A percentile compares a stretch with the other conserved stretches of the same genome.
These are phyloP conservation scores for Macropus fuliginosus DNA, from an alignment of 2,797 vertebrate genomes.

Conservation along the genomic window DNA sequence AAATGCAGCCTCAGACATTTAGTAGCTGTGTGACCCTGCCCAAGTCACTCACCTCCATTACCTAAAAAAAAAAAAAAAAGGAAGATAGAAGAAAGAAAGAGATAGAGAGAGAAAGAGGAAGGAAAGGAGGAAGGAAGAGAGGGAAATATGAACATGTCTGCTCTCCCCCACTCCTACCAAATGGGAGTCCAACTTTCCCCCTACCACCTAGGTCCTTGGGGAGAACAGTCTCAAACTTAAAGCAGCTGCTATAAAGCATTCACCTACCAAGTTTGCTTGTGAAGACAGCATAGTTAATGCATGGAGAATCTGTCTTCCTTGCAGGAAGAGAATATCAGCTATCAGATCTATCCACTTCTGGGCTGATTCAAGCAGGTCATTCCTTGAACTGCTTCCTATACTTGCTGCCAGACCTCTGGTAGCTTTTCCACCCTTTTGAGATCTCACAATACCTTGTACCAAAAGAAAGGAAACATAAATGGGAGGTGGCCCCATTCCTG, in stretches of 20 bases:
- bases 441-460: not conserved
- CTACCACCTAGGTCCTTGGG: not conserved
- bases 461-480: not conserved
- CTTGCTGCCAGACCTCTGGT: not conserved
- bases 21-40: not conserved
- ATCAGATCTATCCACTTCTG: not conserved
- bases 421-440: not conserved
- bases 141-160: not conserved
- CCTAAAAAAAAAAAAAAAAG: too few relatives aligned
- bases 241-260: not conserved
- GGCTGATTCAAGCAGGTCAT: not conserved
- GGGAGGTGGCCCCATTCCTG: not conserved
- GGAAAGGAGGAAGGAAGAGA: too few relatives aligned
- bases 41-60: not conserved
- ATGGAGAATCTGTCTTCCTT: not conserved
- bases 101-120: too few relatives aligned
- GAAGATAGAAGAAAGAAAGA: too few relatives aligned
- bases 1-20: not conserved
- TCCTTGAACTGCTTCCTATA: not conserved
- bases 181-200: not conserved
- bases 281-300: not conserved
- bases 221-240: not conserved
- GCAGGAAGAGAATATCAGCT: not conserved
- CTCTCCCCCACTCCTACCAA: not conserved
- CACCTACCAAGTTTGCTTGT: not conserved